Conservation (phyloP, 2,113 vertebrate species). For the Cardinalis cardinalis region DNA sequence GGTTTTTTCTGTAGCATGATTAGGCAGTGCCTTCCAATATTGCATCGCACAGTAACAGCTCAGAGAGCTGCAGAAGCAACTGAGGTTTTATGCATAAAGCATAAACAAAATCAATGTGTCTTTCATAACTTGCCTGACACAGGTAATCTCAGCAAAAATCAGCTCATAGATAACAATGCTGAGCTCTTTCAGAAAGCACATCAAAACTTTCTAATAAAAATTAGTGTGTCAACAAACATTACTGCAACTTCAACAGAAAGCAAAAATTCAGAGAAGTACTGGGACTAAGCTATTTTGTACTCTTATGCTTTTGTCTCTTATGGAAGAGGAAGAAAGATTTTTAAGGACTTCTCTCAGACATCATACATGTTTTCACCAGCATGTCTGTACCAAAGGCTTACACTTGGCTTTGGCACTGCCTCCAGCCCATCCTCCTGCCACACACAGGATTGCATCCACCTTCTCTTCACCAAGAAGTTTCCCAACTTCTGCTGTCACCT, state of each 20-base stretch:
- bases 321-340: not conserved
- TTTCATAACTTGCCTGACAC: accelerated
- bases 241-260: not conserved
- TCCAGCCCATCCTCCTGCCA: conserved; percentile 96
- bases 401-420: conserved; percentile 92
- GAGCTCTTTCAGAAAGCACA: not conserved
- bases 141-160: not conserved
- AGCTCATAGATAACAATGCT: not conserved
- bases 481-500: conserved; percentile 89
- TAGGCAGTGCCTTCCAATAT: not conserved
- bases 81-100: not conserved
- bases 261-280: not conserved
- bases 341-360: not conserved
- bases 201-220: not conserved
- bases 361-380: not conserved
- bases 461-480: conserved; percentile 87
- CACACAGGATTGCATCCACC: conserved; percentile 92
- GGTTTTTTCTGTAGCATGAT: not conserved
- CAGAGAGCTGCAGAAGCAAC: not conserved
- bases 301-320: not conserved
- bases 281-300: not conserved
- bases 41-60: not conserved
- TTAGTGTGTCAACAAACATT: not conserved
- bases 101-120: not conserved
- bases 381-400: conserved; percentile 42